Base-by-base conservation (phyloP, 2,797 vertebrate species). In the Protosalanx chinensis region DNA sequence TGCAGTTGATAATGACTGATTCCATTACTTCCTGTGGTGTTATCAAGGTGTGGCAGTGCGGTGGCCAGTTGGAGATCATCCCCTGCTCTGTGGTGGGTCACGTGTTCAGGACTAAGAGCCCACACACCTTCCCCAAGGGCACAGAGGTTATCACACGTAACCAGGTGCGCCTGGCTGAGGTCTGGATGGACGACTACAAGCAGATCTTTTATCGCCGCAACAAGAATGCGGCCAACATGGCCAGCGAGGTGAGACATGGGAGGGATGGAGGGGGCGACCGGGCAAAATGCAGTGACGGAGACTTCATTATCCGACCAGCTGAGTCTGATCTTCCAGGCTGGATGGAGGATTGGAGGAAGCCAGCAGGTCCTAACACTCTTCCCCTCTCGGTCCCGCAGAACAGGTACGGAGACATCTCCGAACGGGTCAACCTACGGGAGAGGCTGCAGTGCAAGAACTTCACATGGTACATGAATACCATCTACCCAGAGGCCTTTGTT, bases 41-140 rank as follows among this genome's bases (percentile, higher is more conserved):
- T 46, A 12, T 8, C 8, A 85, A 98, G 96, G 96, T 99, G 46
- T 98, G 97, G 97, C 95, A 97, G 85, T 98, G 97, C 13, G 96
- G 97, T 1, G 96, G 96, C 8, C 95, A 96, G 80, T 86, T 98
- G 0, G 97, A 99, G 86, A 98, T 98, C 84, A 93, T 98, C 71
- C 96, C 97, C 1, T 98, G 97, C 84, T 99, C 97, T 0, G 93
- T 98, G 1, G 97, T 98, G n/a, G 96, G 96, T 10, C 97, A 98
- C 0, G 96, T 98, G 65, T 98, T 98, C 87, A 96, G 97, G 20
- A 96, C 93, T 81, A 98, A 97, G 88, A 98, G 96, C 81, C 97
- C 97, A 3, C 96, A 98, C 89, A 96, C 93, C 59, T 98, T 99
- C 85, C 97, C 96, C 70, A 98, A 97, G 73, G 97, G 97, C 76